Evolutionary conservation across 2,888 invertebrate species (phyloP).

Genomic region (Venusia cambrica): DNA sequence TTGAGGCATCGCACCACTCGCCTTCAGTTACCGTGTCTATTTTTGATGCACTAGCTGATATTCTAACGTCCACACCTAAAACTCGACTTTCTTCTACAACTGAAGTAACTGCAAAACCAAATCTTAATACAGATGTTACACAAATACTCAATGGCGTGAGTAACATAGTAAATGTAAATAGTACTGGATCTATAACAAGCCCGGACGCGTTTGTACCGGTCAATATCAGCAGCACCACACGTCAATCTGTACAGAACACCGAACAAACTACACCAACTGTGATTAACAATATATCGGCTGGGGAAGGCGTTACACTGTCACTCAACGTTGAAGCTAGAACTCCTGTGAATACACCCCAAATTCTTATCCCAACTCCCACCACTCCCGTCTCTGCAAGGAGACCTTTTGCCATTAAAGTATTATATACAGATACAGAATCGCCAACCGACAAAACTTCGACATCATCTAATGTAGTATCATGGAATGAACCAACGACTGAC

Average conservation of each 20-base stretch:
- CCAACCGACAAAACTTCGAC: constrained; percentile 67
- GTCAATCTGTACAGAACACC: constrained; percentile 76
- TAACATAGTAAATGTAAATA: constrained; percentile 76
- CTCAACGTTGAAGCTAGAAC: constrained; percentile 54
- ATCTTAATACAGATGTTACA: constrained; percentile 59
- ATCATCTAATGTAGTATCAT: constrained; percentile 54
- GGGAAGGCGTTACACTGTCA: constrained; percentile 64
- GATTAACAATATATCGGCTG: constrained; percentile 71
- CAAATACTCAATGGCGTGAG: constrained; percentile 76
- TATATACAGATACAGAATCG: constrained; percentile 70
- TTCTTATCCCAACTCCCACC: constrained; percentile 52
- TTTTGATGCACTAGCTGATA: constrained; percentile 81
- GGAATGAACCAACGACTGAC: constrained; percentile 66
- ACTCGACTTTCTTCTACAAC: constrained; percentile 67
- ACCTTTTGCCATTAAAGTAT: constrained; percentile 74
- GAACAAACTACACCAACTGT: constrained; percentile 68
- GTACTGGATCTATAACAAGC: constrained; percentile 55
- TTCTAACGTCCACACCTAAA: constrained; percentile 77
- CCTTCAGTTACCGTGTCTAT: constrained; percentile 81
- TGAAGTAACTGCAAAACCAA: constrained; percentile 61
- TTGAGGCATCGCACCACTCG: constrained; percentile 79
- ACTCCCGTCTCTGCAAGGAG: constrained; percentile 69
- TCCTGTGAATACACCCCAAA: constrained; percentile 54
- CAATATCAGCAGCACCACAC: constrained; percentile 60
- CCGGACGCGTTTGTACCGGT: constrained; percentile 51